These are phyloP conservation scores for Saxicola maurus DNA, from an alignment of 2,797 vertebrate genomes.

Conservation along the genomic window DNA sequence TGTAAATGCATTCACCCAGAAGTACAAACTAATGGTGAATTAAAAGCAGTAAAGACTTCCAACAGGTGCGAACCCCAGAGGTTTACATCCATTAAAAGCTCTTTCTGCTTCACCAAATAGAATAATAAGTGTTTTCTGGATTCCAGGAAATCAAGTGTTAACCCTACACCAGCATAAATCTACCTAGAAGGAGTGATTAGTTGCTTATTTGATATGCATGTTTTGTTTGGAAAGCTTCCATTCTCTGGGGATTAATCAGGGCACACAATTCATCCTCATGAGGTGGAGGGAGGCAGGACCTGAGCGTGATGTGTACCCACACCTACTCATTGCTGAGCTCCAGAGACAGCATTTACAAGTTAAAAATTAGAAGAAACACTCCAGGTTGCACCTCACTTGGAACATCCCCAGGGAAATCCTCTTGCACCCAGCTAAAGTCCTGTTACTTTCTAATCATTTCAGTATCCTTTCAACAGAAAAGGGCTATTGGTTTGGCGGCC, in stretches of 20 bases:
- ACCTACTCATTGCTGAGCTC: background rate
- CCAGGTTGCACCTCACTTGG: background rate
- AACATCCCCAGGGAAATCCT: background rate
- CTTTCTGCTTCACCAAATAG: background rate
- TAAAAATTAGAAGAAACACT: background rate
- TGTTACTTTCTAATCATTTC: background rate
- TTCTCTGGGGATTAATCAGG: background rate
- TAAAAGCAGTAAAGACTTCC: background rate
- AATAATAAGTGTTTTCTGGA: background rate
- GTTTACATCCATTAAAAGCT: background rate
- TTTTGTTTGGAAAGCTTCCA: background rate
- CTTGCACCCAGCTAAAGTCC: background rate
- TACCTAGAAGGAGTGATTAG: background rate
- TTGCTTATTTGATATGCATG: background rate
- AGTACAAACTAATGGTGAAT: background rate
- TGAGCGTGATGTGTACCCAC: background rate
- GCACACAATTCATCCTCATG: background rate
- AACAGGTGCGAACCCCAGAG: background rate
- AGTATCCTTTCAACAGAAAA: background rate
- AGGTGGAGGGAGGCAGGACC: background rate
- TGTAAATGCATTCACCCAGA: background rate
- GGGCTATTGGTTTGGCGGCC: background rate
- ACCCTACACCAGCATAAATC: background rate
- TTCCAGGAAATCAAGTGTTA: background rate
- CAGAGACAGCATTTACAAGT: background rate